Evolutionary conservation across 2,888 invertebrate genomes (phyloP), one percentile per base, ranked within the genome.

Genomic region (Boloria selene): DNA sequence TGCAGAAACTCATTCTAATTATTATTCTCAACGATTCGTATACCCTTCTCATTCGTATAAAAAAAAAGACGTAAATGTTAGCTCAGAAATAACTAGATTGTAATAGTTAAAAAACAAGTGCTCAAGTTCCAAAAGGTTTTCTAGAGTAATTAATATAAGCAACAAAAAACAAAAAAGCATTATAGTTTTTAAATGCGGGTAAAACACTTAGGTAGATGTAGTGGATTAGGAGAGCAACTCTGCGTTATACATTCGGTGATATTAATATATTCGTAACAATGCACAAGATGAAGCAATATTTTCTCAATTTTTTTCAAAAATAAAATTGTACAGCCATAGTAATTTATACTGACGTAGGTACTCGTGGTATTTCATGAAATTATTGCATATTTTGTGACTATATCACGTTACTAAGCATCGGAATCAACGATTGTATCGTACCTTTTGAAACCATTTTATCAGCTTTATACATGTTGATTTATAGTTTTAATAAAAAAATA

Each of bases 31-130:
- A 70, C 90, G 92, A 70, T 87, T 91, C 67, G 81, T 91, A 49
- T 91, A 93, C 64, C 93, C 93, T 13, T 88, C 92, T 44, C 87
- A 90, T 71, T 87, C 92, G 13, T 89, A 89, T 75, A 85, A 93
- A 82, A 89, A 90, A 76, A 88, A 93, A 84, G 88, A 93, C 74
- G 75, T 94, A 80, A 81, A 93, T 88, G 78, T 94, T 88, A 95
- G 94, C 80, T 95, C 95, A 63, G 95, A 95, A 88, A 94, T 95
- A 74, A 95, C 95, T 65, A 93, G 95, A 75, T 90, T 95, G 79
- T 95, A 94, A 93, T 61, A 56, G 59, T 65, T 50, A 58, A 59
- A n/a, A 69, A 69, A 66, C 51, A 60, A 69, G 70, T 75, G 74
- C 73, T 75, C 72, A 74, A 74, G 59, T 66, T 51, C 51, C 62